Conservation (phyloP, 2,797 vertebrate genomes). For the Leptatherina wallacei region DNA sequence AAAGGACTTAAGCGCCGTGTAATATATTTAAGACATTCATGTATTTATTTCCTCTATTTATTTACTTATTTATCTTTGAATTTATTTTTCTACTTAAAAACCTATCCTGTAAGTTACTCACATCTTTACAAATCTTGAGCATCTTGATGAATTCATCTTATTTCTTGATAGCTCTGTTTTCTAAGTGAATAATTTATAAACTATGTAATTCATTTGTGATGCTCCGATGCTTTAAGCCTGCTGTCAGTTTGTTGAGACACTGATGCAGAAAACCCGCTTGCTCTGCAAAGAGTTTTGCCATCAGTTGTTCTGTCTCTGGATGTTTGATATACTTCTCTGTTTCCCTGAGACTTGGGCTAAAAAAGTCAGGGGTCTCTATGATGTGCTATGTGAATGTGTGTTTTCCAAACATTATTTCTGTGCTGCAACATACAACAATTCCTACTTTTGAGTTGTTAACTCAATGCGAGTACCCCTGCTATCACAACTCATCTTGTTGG, state of each 20-base stretch:
- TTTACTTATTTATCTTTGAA: slow-evolving; percentile 70
- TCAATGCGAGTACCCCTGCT: slow-evolving; percentile 29
- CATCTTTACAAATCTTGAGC: slow-evolving; percentile 61
- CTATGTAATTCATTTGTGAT: slow-evolving; percentile 69
- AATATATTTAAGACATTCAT: slow-evolving; percentile 70
- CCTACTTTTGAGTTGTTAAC: slow-evolving; percentile 15
- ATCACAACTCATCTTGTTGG: slow-evolving; percentile 30
- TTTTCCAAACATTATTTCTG: slow-evolving; percentile 52
- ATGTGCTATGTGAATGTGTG: slow-evolving; percentile 65
- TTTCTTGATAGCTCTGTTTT: slow-evolving; percentile 69
- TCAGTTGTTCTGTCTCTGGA: slow-evolving; percentile 62
- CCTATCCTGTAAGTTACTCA: slow-evolving; percentile 64
- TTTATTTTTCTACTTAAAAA: slow-evolving; percentile 80
- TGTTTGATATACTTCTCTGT: slow-evolving; percentile 63
- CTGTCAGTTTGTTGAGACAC: slow-evolving; percentile 69
- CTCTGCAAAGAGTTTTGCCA: slow-evolving; percentile 62
- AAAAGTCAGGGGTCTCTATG: slow-evolving; percentile 41
- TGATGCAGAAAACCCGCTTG: slow-evolving; percentile 66
- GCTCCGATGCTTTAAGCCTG: slow-evolving; percentile 68
- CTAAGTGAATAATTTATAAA: slow-evolving; percentile 75
- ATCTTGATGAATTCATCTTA: slow-evolving; percentile 66
- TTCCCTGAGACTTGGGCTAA: slow-evolving; percentile 51
- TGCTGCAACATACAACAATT: slow-evolving; percentile 37
- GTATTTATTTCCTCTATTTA: slow-evolving; percentile 73
- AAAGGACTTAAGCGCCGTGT: slow-evolving; percentile 58